Evolutionary conservation across 2,888 invertebrate genomes (phyloP).

Genomic region (Phania funesta): DNA sequence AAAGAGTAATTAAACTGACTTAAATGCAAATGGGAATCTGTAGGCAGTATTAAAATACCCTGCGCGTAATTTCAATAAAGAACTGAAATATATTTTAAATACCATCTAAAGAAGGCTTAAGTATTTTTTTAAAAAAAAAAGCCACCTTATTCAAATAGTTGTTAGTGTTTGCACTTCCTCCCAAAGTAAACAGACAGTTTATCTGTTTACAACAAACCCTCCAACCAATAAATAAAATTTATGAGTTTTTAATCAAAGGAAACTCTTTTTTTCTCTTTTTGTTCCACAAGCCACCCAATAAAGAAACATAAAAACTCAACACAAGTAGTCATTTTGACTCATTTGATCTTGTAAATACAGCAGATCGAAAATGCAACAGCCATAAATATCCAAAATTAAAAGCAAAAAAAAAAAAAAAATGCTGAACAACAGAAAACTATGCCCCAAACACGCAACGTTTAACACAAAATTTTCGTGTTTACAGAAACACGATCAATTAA

Average conservation of each 20-base stretch:
- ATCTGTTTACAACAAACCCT: too few species aligned
- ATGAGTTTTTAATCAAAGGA: slow-evolving; percentile 37
- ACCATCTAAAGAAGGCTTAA: too few species aligned
- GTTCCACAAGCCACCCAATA: neutral
- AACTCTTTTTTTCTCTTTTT: neutral
- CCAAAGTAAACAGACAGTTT: too few species aligned
- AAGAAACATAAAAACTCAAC: neutral
- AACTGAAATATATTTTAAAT: too few species aligned
- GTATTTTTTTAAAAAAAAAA: too few species aligned
- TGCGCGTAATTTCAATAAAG: too few species aligned
- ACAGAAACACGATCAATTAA: neutral
- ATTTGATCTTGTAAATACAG: slow-evolving; percentile 38
- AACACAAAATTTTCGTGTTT: slow-evolving; percentile 15
- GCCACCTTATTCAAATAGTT: too few species aligned
- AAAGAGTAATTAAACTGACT: slow-evolving; percentile 24
- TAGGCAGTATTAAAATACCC: neutral
- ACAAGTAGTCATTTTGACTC: slow-evolving; percentile 41
- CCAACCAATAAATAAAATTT: too few species aligned
- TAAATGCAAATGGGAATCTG: slow-evolving; percentile 13
- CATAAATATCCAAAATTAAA: slow-evolving; percentile 28
- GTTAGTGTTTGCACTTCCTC: too few species aligned
- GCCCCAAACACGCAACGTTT: slow-evolving; percentile 57
- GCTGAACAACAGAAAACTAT: slow-evolving; percentile 38
- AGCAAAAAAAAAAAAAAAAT: neutral
- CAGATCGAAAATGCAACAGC: neutral